phyloP scores from a whole-genome alignment of 2,888 invertebrate species.

The Tuberolachnus salignus region DNA sequence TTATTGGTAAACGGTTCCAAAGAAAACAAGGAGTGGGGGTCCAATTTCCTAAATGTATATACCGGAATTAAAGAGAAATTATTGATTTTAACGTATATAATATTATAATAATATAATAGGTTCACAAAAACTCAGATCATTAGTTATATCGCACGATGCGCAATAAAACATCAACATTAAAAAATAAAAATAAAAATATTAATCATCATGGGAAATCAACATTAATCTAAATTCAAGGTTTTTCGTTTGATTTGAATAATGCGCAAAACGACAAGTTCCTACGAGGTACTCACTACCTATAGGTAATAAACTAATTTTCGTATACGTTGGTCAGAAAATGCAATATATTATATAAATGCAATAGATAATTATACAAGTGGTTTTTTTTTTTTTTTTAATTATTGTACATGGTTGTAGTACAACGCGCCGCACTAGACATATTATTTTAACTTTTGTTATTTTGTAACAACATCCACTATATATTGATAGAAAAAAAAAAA shows the following conservation, averaged over 20 bases:
- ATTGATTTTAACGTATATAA: background rate
- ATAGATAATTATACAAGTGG: too few relatives aligned
- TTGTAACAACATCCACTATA: too few relatives aligned
- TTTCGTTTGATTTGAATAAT: background rate
- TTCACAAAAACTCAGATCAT: too few relatives aligned
- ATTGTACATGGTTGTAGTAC: too few relatives aligned
- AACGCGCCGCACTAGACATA: too few relatives aligned
- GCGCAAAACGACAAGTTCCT: too few relatives aligned
- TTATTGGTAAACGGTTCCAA: background rate
- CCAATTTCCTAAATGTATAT: background rate
- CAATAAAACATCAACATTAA: background rate
- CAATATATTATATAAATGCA: background rate
- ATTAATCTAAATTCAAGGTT: constrained; percentile 13
- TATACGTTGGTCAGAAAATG: too few relatives aligned
- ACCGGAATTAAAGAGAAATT: constrained; percentile 8
- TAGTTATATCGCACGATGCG: background rate
- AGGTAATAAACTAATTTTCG: background rate
- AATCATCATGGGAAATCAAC: constrained; percentile 13
- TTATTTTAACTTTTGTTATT: too few relatives aligned
- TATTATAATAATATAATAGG: background rate
- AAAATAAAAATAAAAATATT: background rate
- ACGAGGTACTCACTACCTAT: background rate
- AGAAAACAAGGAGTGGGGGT: background rate
- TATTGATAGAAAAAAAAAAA: too few relatives aligned
- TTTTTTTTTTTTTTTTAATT: background rate